A percentile compares a stretch with the other conserved stretches of the same genome.
phyloP scores from a whole-genome alignment of 35 echinoderm and acorn worm species.

The Heliocidaris tuberculata region DNA sequence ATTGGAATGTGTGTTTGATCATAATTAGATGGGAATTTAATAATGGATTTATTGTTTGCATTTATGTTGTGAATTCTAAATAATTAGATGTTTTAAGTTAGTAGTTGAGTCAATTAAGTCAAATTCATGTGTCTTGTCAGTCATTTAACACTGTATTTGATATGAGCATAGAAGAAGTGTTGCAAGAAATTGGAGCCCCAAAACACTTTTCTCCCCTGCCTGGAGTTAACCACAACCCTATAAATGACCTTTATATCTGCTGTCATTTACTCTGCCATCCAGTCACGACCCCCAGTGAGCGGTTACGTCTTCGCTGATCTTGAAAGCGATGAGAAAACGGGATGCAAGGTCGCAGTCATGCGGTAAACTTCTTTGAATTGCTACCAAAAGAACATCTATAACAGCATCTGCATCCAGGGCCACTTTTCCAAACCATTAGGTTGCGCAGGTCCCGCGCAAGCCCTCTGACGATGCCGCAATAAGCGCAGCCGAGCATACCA shows the following conservation, averaged over 20 bases:
- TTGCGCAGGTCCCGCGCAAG: background rate
- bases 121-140: no score
- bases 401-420: background rate
- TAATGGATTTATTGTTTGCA: no score
- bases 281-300: background rate
- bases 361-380: constrained; percentile 37
- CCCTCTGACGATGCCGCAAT: background rate
- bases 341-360: constrained; percentile 32
- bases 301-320: background rate
- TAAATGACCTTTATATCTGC: background rate
- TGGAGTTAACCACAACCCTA: background rate
- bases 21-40: no score
- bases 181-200: background rate
- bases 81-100: no score
- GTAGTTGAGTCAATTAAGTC: no score
- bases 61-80: no score
- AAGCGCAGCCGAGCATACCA: background rate
- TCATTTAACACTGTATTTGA: background rate
- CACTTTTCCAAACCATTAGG: constrained; percentile 33
- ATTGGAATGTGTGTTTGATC: no score
- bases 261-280: background rate
- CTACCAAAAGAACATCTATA: background rate
- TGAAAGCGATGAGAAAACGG: constrained; percentile 23
- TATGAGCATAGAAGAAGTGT: background rate
- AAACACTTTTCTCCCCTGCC: background rate